Base-by-base conservation (phyloP, 2,888 invertebrate genomes). In the Trypoxylon attenuatum region DNA sequence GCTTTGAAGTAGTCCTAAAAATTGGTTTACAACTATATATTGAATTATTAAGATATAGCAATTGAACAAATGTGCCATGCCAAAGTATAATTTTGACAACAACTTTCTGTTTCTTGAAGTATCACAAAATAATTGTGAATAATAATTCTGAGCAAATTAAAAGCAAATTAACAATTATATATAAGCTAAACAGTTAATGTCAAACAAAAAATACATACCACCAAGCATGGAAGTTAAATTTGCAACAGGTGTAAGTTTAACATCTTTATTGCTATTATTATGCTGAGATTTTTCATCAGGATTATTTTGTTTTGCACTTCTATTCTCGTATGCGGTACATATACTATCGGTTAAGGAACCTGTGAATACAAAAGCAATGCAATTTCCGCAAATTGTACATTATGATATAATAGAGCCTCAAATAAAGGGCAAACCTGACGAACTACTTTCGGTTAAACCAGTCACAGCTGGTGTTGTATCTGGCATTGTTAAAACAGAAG, bases 261-360 rank as follows among this genome's bases (percentile, higher is more conserved):
- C 66, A 42, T 83, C 80, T 46, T 65, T 72, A 16, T 80, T 77
- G 6, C 50, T 63, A 51, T 62, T 69, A 39, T 45, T 63, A 25
- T 59, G 68, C 25, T 60, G 38, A 0, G 70, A 70, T 23, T 58
- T 79, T 56, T 78, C 74, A 54, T 71, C 78, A 22, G 71, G 69
- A 64, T 73, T 80, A 47, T 58, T 55, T 27, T 73, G 69, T 39
- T 77, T 81, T 6, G 70, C 52, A 23, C 65, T 62, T 71, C 79
- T 84, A 71, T 85, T 87, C 80, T 91, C 91, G 79, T 91, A 91
- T 4, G 90, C 87, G 8, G 91, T 91, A 74, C 91, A 90, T 59
- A 91, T 88, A 81, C 91, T 91, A 72, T 91, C 91, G 21, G 91
- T 91, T 57, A 91, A 86, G 1, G 91, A 91, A 47, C 88, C 88